Conservation (phyloP, 2,797 vertebrate genomes). For the Salmo trutta region DNA sequence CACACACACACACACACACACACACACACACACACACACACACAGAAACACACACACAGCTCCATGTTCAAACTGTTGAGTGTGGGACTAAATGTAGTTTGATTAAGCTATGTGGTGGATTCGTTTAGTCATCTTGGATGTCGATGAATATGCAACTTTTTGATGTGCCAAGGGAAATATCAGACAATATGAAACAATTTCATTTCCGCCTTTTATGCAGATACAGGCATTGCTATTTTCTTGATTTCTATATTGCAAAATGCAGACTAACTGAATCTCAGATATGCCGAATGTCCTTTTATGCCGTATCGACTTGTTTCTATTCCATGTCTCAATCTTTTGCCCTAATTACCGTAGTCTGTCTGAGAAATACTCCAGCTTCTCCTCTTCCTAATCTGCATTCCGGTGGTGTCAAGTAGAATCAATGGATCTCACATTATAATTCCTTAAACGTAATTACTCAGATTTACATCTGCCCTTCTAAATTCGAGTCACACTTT, state of each 20-base stretch:
- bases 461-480: slow-evolving; percentile 29
- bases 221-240: not conserved
- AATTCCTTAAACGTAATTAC: slow-evolving; percentile 23
- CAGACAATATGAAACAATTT: not conserved
- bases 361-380: not conserved
- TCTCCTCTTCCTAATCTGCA: slow-evolving; percentile 4
- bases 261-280: not conserved
- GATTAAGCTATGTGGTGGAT: not conserved
- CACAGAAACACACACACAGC: no score
- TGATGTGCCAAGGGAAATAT: not conserved
- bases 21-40: not conserved
- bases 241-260: not conserved
- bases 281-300: not conserved
- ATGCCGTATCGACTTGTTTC: not conserved
- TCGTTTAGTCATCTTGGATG: not conserved
- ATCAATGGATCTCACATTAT: slow-evolving; percentile 40
- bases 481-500: slow-evolving; percentile 28
- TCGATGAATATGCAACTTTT: not conserved
- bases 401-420: slow-evolving; percentile 25
- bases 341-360: not conserved
- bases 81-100: not conserved
- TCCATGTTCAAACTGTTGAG: not conserved
- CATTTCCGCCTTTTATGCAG: no score
- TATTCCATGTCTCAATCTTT: not conserved
- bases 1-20: no score